Evolutionary conservation across 2,888 invertebrate genomes (phyloP), one percentile per base, ranked within the genome.

Genomic region (Tachina fera): DNA sequence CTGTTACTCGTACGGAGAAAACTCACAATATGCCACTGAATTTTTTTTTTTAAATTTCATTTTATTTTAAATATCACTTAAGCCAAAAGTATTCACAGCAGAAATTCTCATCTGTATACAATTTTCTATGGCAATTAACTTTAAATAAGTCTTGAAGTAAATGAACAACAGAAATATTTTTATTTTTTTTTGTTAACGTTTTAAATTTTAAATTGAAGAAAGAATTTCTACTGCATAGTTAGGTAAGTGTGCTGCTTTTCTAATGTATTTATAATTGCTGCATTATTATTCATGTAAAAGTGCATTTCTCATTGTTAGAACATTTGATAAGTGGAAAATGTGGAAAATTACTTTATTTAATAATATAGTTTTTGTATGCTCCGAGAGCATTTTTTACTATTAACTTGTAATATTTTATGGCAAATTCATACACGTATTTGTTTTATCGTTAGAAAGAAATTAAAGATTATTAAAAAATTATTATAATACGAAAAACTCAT

Each of bases 191-290:
- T 58, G 11, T 68, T 68, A 9, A 77, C 49, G 60, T 49, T 68
- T 78, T n/a, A 31, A 31, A 67, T 49, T 5, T 60, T 10, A 68
- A 70, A 61, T 58, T 47, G 45, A 61, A 58, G 22, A 67, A 76
- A 49, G 56, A 70, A 61, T 70, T 70, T 61, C 70, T 31, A 61
- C 49, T 61, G 60, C 45, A 78, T 22, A 51, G 22, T 60, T 70
- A 60, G 45, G 61, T 74, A 19, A 61, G 49, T 71, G 51, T 63
- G 19, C 11, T 63, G 61, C 31, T 79, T 71, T 71, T 81, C 84
- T 84, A 84, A 84, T 81, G 84, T 65, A 68, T 84, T 84, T 84
- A 84, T 84, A 84, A 84, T 84, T 84, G 81, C 76, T 49, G 65
- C 83, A 60, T 74, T 63, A 79, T 51, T 16, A 45, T 45, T 31